These are phyloP conservation scores for Pleuronectes platessa DNA, from an alignment of 2,113 vertebrate species.

Conservation along the genomic window DNA sequence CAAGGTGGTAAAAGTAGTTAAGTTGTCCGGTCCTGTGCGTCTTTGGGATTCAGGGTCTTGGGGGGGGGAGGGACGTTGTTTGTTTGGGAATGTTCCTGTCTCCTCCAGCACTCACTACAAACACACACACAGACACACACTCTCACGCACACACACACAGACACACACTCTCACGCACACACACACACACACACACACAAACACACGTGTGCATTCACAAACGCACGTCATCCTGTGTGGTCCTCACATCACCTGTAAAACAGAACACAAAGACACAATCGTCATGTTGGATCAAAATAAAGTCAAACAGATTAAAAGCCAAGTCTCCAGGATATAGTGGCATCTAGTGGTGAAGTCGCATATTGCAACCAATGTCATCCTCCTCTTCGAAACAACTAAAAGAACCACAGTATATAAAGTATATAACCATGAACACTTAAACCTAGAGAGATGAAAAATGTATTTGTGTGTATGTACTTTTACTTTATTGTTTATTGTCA, in stretches of 20 bases:
- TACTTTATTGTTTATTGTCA: too few species aligned
- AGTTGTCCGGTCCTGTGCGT: conserved; percentile 86
- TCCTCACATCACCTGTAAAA: conserved; percentile 80
- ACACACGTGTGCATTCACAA: background rate
- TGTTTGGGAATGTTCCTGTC: conserved; percentile 56
- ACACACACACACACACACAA: background rate
- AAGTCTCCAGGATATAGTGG: background rate
- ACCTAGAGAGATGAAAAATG: too few species aligned
- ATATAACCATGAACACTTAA: too few species aligned
- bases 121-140: background rate
- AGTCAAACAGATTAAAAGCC: background rate
- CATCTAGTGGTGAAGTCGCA: background rate
- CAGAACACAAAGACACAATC: background rate
- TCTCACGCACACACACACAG: background rate
- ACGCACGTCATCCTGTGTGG: conserved; percentile 15
- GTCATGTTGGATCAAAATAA: background rate
- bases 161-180: background rate
- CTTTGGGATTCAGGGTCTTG: conserved; percentile 88
- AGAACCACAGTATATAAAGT: too few species aligned
- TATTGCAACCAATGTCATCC: background rate
- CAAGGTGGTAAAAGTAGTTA: conserved; percentile 77
- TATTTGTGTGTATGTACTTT: too few species aligned
- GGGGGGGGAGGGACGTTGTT: conserved; percentile 14
- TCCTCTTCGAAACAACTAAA: background rate
- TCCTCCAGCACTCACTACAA: background rate